These are phyloP conservation scores for Corvus moneduloides DNA, from an alignment of 2,113 vertebrate species.

Conservation along the genomic window DNA sequence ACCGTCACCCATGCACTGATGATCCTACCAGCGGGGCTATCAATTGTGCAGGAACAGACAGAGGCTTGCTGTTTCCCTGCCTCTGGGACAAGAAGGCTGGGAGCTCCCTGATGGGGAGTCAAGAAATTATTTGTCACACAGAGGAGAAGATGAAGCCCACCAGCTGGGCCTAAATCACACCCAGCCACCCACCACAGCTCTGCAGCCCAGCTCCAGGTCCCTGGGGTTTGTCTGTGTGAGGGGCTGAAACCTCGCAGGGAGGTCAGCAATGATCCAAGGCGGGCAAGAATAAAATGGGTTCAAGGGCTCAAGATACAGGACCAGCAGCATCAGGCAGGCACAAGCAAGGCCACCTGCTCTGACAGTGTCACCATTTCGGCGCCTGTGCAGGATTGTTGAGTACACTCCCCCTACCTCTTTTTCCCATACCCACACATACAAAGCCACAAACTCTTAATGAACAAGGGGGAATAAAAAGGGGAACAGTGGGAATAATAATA, in stretches of 20 bases:
- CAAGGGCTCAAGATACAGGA: neutral
- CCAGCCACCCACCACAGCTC: slow-evolving; percentile 14
- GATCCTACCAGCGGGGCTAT: neutral
- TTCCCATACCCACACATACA: neutral
- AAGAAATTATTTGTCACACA: slow-evolving; percentile 20
- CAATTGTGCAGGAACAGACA: neutral
- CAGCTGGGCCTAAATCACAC: slow-evolving; percentile 49
- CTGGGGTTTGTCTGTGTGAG: neutral
- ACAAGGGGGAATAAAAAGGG: rapidly evolving
- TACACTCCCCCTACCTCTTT: too few species aligned
- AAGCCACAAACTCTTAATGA: neutral
- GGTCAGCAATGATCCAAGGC: neutral
- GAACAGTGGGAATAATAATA: neutral
- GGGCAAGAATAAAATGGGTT: neutral
- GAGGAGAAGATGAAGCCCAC: slow-evolving; percentile 8
- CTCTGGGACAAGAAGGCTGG: slow-evolving; percentile 26
- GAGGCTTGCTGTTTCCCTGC: slow-evolving; percentile 16
- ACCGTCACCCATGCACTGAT: neutral
- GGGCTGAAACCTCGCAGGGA: neutral
- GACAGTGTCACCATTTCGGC: rapidly evolving
- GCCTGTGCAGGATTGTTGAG: rapidly evolving
- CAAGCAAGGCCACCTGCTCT: neutral
- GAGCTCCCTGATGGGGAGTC: neutral
- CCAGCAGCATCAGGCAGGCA: neutral
- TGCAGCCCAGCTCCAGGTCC: neutral